phyloP scores from a whole-genome alignment of 2,113 vertebrate species.

The Fregetta grallaria region DNA sequence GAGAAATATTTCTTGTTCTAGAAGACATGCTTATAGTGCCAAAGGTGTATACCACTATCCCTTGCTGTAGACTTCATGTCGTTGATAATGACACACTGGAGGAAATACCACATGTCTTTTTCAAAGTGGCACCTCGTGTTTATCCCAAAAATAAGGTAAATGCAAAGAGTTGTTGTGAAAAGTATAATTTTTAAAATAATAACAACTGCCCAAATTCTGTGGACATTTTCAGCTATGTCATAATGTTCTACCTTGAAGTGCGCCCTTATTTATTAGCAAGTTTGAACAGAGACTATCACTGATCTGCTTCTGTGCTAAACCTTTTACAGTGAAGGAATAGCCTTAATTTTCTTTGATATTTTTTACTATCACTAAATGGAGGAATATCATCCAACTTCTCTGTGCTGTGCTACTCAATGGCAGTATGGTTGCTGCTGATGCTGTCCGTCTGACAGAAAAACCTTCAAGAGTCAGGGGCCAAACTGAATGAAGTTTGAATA shows the following conservation, averaged over 20 bases:
- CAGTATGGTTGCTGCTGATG: neutral
- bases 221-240: neutral
- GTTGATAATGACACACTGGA: conserved; percentile 90
- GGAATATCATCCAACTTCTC: neutral
- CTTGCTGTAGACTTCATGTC: conserved; percentile 79
- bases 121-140: conserved; percentile 72
- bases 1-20: conserved; percentile 85
- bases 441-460: neutral
- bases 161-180: neutral
- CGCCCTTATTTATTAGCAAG: neutral
- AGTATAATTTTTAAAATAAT: neutral
- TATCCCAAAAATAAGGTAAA: conserved; percentile 88
- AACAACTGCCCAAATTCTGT: neutral
- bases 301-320: neutral
- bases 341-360: neutral
- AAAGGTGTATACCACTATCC: conserved; percentile 78
- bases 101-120: conserved; percentile 79
- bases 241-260: neutral
- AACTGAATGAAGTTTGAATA: neutral
- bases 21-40: conserved; percentile 83
- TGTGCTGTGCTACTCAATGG: neutral
- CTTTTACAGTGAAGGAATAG: neutral
- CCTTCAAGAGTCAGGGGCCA: neutral
- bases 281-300: neutral
- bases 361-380: neutral